A percentile compares a stretch with the other conserved stretches of the same genome.
phyloP scores from a whole-genome alignment of 2,888 invertebrate species.

The Theristus sp. region DNA sequence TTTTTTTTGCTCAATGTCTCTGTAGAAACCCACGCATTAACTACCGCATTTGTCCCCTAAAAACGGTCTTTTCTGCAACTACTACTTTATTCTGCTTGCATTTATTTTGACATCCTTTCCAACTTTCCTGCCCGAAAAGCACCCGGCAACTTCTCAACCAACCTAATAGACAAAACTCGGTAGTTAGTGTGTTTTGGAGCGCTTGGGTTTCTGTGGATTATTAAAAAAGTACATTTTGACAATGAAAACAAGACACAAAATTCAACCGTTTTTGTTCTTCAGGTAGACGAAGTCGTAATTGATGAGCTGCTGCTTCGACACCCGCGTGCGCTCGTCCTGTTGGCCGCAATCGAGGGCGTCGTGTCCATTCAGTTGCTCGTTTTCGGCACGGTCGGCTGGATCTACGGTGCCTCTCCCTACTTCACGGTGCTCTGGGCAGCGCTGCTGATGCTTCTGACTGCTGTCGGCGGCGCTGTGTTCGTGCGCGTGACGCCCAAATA shows the following conservation, averaged over 20 bases:
- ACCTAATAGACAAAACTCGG: too few relatives aligned
- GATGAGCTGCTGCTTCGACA: slow-evolving; percentile 4
- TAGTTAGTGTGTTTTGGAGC: too few relatives aligned
- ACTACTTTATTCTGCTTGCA: too few relatives aligned
- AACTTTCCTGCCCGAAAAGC: too few relatives aligned
- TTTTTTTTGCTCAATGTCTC: too few relatives aligned
- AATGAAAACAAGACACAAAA: too few relatives aligned
- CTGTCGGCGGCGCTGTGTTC: neutral
- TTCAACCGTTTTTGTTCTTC: neutral
- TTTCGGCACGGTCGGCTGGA: slow-evolving; percentile 8
- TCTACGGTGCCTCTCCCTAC: slow-evolving; percentile 3
- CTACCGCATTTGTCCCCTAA: too few relatives aligned
- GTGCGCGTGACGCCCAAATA: neutral
- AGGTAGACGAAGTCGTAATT: slow-evolving; percentile 1
- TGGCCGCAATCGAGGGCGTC: slow-evolving; percentile 4
- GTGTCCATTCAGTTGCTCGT: slow-evolving; percentile 4
- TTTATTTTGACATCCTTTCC: too few relatives aligned
- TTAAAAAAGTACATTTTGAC: neutral
- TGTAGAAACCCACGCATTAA: too few relatives aligned
- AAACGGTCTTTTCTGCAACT: too few relatives aligned
- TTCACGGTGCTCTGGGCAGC: neutral
- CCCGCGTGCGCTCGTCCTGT: slow-evolving; percentile 4
- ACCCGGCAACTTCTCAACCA: too few relatives aligned
- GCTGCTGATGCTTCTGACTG: neutral
- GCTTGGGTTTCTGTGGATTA: too few relatives aligned